Conservation (phyloP, 2,888 invertebrate species). For the Drosophila picticornis region DNA sequence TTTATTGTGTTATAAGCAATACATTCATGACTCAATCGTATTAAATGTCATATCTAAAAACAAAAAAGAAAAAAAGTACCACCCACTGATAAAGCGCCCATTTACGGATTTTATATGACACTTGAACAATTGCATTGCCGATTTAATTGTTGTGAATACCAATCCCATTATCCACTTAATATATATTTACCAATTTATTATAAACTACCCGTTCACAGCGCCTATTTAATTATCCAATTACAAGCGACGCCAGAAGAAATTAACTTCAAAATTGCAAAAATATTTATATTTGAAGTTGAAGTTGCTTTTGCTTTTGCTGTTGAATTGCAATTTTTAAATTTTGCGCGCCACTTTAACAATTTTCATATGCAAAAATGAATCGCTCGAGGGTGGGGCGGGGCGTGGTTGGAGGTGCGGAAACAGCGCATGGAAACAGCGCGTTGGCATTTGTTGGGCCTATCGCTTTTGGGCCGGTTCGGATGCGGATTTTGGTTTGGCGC, state of each 20-base stretch:
- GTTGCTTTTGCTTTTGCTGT: conserved; percentile 1
- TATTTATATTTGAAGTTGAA: conserved; percentile 37
- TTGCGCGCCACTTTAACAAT: conserved; percentile 31
- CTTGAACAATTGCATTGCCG: conserved; percentile 49
- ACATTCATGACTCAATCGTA: conserved; percentile 15
- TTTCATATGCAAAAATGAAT: conserved; percentile 22
- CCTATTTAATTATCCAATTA: conserved; percentile 77
- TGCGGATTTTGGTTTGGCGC: conserved; percentile 53
- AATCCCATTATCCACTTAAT: conserved; percentile 57
- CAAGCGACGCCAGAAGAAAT: conserved; percentile 46
- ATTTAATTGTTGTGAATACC: conserved; percentile 58
- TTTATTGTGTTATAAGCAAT: not conserved
- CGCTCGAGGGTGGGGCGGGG: not conserved
- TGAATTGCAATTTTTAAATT: conserved; percentile 23
- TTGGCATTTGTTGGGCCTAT: conserved; percentile 64
- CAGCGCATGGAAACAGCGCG: conserved; percentile 40
- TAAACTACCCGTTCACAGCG: conserved; percentile 52
- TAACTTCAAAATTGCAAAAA: conserved; percentile 55
- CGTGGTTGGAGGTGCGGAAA: conserved; percentile 43
- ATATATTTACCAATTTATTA: conserved; percentile 64
- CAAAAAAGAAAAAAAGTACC: not conserved
- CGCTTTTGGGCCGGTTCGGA: conserved; percentile 61
- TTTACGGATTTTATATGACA: conserved; percentile 28
- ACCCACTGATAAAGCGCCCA: not conserved
- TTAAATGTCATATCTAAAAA: conserved; percentile 2